Percentiles rank a stretch among this genome's conserved stretches.
These are phyloP conservation scores for Chaenodraco wilsoni DNA, from an alignment of 2,797 vertebrate genomes.

Conservation along the genomic window DNA sequence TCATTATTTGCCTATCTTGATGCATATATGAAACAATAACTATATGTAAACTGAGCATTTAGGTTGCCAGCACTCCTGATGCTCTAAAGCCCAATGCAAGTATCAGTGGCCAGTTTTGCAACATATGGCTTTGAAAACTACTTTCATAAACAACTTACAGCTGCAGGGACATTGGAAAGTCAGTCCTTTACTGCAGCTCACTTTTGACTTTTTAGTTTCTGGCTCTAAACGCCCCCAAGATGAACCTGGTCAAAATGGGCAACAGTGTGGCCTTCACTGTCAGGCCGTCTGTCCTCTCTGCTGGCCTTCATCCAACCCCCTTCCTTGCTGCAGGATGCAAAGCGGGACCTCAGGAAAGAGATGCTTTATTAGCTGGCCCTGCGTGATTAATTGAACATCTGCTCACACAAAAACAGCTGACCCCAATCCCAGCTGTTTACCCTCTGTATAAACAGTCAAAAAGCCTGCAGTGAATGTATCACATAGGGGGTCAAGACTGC, in stretches of 20 bases:
- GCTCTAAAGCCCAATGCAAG: background rate
- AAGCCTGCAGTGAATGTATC: conserved; percentile 61
- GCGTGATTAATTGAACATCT: conserved; percentile 84
- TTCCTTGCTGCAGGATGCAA: conserved; percentile 61
- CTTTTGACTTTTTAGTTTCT: conserved; percentile 26
- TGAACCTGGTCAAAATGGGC: conserved; percentile 26
- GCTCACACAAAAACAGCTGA: conserved; percentile 75
- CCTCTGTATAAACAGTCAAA: conserved; percentile 75
- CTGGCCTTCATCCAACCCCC: conserved; percentile 66
- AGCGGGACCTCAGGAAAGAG: conserved; percentile 71
- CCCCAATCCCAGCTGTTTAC: conserved; percentile 80
- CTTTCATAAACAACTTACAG: conserved; percentile 3
- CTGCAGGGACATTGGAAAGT: conserved; percentile 6
- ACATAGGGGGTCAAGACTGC: conserved; percentile 52
- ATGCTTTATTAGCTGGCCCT: conserved; percentile 76
- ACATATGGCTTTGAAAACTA: conserved; percentile 9
- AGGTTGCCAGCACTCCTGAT: background rate
- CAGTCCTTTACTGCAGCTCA: conserved; percentile 23
- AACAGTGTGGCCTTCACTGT: conserved; percentile 61
- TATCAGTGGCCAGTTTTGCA: conserved; percentile 11
- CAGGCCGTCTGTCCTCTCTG: conserved; percentile 58
- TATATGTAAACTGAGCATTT: conserved; percentile 14
- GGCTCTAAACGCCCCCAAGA: conserved; percentile 11
- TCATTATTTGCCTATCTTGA: conserved; percentile 38
- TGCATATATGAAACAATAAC: conserved; percentile 28